Evolutionary conservation across 2,113 vertebrate species (phyloP).

Genomic region (Sinocyclocheilus anshuiensis): DNA sequence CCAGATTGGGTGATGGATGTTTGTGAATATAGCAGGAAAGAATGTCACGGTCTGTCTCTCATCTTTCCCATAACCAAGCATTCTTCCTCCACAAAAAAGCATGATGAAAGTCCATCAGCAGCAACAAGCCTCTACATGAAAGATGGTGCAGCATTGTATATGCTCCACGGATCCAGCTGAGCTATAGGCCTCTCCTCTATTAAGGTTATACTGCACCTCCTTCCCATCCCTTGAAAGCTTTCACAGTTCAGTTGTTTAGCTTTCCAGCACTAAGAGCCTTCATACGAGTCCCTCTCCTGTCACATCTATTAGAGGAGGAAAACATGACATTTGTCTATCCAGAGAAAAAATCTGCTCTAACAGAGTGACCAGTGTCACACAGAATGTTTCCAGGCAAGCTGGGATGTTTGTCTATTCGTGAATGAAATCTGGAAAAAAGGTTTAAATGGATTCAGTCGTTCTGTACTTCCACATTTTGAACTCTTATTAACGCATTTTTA

Average conservation of each 20-base stretch:
- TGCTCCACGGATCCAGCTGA: slow-evolving; percentile 10
- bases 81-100: slow-evolving; percentile 30
- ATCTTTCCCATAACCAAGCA: slow-evolving; percentile 22
- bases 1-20: slow-evolving; percentile 27
- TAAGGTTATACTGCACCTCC: slow-evolving; percentile 20
- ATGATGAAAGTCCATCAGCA: slow-evolving; percentile 44
- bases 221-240: slow-evolving; percentile 37
- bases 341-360: not conserved
- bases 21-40: slow-evolving; percentile 26
- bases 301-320: slow-evolving; percentile 23
- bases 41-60: slow-evolving; percentile 10
- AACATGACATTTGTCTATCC: slow-evolving; percentile 31
- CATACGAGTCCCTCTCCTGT: not conserved
- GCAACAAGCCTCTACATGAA: slow-evolving; percentile 28
- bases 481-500: not conserved
- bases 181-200: slow-evolving; percentile 32
- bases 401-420: not conserved
- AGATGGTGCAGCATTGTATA: not conserved
- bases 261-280: slow-evolving; percentile 35
- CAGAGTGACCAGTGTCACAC: not conserved
- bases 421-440: not conserved
- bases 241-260: slow-evolving; percentile 36
- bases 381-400: not conserved
- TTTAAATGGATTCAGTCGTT: not conserved
- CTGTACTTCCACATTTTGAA: not conserved